These are phyloP conservation scores for Zingel zingel DNA, from an alignment of 2,113 vertebrate genomes.

Conservation along the genomic window DNA sequence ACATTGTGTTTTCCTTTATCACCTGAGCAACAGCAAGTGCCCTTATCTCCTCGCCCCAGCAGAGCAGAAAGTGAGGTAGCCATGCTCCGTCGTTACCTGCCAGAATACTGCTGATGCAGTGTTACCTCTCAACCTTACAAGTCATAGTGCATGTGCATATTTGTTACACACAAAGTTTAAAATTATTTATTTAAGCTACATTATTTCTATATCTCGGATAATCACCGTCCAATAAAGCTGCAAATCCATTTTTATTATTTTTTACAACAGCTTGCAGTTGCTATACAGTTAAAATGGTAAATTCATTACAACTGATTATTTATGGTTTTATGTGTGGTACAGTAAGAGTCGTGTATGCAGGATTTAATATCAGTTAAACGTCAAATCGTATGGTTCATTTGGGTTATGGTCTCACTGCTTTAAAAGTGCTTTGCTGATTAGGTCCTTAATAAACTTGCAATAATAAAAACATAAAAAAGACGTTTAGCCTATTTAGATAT, in stretches of 20 bases:
- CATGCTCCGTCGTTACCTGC: slow-evolving; percentile 17
- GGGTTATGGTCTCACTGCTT: neutral
- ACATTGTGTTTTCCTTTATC: slow-evolving; percentile 49
- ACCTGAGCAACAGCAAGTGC: neutral
- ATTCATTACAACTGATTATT: no score
- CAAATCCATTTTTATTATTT: neutral
- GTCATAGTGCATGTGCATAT: neutral
- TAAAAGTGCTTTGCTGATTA: neutral
- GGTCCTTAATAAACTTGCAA: neutral
- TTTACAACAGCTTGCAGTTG: no score
- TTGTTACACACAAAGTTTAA: neutral
- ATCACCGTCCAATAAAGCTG: neutral
- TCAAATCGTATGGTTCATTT: neutral
- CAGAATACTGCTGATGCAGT: slow-evolving; percentile 23
- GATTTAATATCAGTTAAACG: neutral
- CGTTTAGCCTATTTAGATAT: neutral
- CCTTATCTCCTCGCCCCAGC: slow-evolving; percentile 50
- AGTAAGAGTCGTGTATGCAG: neutral
- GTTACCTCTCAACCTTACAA: slow-evolving; percentile 15
- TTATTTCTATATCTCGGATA: neutral
- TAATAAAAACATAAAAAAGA: neutral
- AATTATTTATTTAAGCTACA: neutral
- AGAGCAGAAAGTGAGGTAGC: slow-evolving; percentile 36
- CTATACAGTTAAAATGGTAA: no score
- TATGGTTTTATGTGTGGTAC: neutral